These are phyloP conservation scores for Beroe forskalii DNA, from an alignment of 37 sponge, comb jelly and placozoan genomes.

Conservation along the genomic window DNA sequence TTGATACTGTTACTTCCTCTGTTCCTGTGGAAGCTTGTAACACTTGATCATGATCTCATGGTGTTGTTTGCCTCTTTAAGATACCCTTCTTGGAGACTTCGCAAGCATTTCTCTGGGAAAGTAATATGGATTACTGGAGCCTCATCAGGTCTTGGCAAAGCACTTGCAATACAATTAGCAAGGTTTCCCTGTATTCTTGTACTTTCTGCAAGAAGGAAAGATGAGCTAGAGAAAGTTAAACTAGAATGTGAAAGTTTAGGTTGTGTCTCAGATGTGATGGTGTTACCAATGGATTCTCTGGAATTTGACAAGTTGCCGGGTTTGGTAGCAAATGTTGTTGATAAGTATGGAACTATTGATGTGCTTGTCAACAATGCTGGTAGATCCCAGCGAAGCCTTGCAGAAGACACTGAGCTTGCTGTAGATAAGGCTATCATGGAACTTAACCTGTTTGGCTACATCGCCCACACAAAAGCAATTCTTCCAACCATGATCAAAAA, in stretches of 20 bases:
- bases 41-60: constrained; percentile 16
- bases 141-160: constrained; percentile 88
- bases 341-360: constrained; percentile 71
- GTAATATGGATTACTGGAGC: constrained; percentile 97
- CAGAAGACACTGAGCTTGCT: constrained; percentile 74
- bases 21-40: neutral
- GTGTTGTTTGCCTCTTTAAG: neutral
- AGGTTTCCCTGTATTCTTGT: constrained; percentile 75
- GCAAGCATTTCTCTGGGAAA: constrained; percentile 68
- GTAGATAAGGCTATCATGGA: constrained; percentile 77
- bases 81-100: constrained; percentile 34
- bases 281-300: constrained; percentile 37
- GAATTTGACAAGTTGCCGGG: constrained; percentile 41
- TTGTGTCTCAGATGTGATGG: neutral
- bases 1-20: neutral
- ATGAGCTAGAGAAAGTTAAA: constrained; percentile 78
- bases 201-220: constrained; percentile 82
- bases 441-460: constrained; percentile 79
- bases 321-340: neutral
- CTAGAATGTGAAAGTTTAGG: constrained; percentile 25
- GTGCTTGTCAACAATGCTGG: constrained; percentile 92
- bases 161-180: constrained; percentile 76
- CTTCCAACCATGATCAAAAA: constrained; percentile 80
- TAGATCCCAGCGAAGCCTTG: constrained; percentile 79
- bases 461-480: constrained; percentile 86